phyloP scores from a whole-genome alignment of 1,140 invertebrate species.

The Drosophila simulans region DNA sequence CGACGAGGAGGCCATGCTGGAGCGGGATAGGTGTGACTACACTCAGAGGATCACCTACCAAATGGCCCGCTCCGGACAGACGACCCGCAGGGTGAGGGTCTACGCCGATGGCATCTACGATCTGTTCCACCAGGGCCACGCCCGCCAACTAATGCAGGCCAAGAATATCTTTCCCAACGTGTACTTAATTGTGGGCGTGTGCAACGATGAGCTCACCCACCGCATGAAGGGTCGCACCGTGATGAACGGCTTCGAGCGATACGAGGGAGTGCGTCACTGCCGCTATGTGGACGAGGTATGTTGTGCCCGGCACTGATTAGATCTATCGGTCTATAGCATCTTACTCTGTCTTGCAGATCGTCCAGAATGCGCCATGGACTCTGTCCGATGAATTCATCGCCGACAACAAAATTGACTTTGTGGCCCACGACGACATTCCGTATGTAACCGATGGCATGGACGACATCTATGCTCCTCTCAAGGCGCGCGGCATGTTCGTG shows the following conservation, averaged over 20 bases:
- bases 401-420: slow-evolving; percentile 99
- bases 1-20: slow-evolving; percentile 92
- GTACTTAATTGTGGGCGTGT: slow-evolving; percentile 99
- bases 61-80: slow-evolving; percentile 92
- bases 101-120: slow-evolving; percentile 99
- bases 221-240: slow-evolving; percentile 98
- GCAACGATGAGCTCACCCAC: slow-evolving; percentile 95
- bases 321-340: not conserved
- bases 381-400: slow-evolving; percentile 96
- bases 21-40: slow-evolving; percentile 94
- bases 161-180: slow-evolving; percentile 99
- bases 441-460: slow-evolving; percentile 94
- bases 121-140: slow-evolving; percentile 97
- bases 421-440: slow-evolving; percentile 99
- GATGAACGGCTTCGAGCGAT: slow-evolving; percentile 98
- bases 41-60: slow-evolving; percentile 92
- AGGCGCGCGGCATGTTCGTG: slow-evolving; percentile 98
- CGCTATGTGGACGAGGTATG: slow-evolving; percentile 98
- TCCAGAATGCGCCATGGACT: slow-evolving; percentile 97
- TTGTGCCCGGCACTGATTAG: not conserved
- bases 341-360: slow-evolving; percentile 86
- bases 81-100: slow-evolving; percentile 92
- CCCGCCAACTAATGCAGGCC: slow-evolving; percentile 98
- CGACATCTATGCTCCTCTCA: slow-evolving; percentile 96
- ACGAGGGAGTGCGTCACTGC: slow-evolving; percentile 98